phyloP scores from a whole-genome alignment of 2,888 invertebrate species.

The Yponomeuta evonymella region DNA sequence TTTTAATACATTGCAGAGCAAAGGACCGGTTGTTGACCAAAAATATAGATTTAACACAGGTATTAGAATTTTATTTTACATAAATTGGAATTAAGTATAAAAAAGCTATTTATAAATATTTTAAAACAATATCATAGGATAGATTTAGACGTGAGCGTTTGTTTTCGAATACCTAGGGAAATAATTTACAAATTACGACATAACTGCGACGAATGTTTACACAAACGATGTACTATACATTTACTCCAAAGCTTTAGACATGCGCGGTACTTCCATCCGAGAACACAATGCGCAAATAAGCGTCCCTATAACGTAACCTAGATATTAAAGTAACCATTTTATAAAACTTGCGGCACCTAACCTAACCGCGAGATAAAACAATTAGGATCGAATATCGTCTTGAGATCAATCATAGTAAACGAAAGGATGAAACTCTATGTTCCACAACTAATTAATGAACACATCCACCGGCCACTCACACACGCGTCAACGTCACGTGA shows the following conservation, averaged over 20 bases:
- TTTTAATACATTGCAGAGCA: constrained; percentile 11
- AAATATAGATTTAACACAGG: constrained; percentile 1
- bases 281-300: constrained; percentile 61
- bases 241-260: constrained; percentile 50
- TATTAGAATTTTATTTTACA: constrained; percentile 12
- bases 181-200: constrained; percentile 63
- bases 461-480: constrained; percentile 37
- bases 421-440: constrained; percentile 43
- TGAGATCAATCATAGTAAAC: constrained; percentile 71
- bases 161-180: constrained; percentile 48
- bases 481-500: constrained; percentile 1
- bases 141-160: constrained; percentile 47
- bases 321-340: constrained; percentile 48
- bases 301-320: constrained; percentile 53
- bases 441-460: constrained; percentile 47
- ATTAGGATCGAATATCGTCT: constrained; percentile 72
- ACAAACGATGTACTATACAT: constrained; percentile 52
- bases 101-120: neutral
- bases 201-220: constrained; percentile 60
- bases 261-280: constrained; percentile 12
- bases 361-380: constrained; percentile 54
- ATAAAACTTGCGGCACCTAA: constrained; percentile 50
- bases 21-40: neutral
- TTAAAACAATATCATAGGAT: constrained; percentile 40
- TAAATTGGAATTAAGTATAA: constrained; percentile 23